A percentile compares a stretch with the other conserved stretches of the same genome.
Conservation (phyloP, 2,797 vertebrate species). For the Gila robusta region DNA sequence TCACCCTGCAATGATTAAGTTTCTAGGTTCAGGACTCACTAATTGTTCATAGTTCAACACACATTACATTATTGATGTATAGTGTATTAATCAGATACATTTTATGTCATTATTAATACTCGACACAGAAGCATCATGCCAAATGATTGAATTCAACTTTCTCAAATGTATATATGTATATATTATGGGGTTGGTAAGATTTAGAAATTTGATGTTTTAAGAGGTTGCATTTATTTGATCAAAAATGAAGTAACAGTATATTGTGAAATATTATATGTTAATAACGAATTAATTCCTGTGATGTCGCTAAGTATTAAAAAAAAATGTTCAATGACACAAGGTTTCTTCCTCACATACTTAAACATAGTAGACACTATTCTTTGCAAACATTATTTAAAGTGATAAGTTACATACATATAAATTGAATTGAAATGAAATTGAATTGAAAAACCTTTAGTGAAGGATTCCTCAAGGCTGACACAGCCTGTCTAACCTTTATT, state of each 20-base stretch:
- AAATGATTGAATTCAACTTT: neutral
- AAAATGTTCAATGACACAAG: neutral
- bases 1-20: constrained; percentile 16
- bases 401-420: neutral
- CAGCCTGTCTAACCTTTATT: constrained; percentile 58
- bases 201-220: neutral
- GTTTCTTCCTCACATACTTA: neutral
- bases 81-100: neutral
- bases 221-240: neutral
- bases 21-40: neutral
- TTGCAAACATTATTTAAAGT: neutral
- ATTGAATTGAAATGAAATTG: neutral
- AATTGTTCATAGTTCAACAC: neutral
- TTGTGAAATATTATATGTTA: neutral
- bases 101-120: neutral
- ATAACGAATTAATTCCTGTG: no score
- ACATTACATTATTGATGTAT: neutral
- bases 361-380: neutral
- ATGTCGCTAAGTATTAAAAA: no score
- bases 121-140: neutral
- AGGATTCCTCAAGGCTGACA: constrained; percentile 34
- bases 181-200: neutral
- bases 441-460: constrained; percentile 13
- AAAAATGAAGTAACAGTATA: neutral
- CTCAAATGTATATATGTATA: neutral